Evolutionary conservation across 2,888 invertebrate species (phyloP).

Genomic region (Calephelis perditalis): DNA sequence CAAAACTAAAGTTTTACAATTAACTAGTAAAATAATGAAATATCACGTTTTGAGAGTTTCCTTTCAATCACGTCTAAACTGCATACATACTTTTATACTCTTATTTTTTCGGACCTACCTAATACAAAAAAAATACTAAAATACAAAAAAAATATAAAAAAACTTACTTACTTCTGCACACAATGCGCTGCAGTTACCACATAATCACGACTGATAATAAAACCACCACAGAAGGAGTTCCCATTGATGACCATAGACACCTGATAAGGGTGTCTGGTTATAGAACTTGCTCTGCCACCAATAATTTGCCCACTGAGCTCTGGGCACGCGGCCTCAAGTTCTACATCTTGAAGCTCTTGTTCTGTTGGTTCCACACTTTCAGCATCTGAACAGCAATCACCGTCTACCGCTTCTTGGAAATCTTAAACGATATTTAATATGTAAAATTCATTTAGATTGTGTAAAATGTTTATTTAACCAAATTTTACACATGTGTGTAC

Average conservation of each 20-base stretch:
- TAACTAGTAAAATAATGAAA: too few species aligned
- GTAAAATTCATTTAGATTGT: too few species aligned
- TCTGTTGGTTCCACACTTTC: slow-evolving; percentile 35
- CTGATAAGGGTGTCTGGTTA: slow-evolving; percentile 56
- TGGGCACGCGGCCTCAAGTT: slow-evolving; percentile 55
- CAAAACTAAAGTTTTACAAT: too few species aligned
- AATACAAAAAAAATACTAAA: too few species aligned
- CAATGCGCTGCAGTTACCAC: slow-evolving; percentile 71
- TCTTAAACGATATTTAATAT: slow-evolving; percentile 38
- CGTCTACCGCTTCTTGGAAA: slow-evolving; percentile 52
- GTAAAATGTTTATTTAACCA: too few species aligned
- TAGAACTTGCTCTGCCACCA: slow-evolving; percentile 59
- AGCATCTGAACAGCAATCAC: slow-evolving; percentile 42
- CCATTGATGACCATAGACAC: slow-evolving; percentile 68
- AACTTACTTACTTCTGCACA: slow-evolving; percentile 59
- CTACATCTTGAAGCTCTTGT: slow-evolving; percentile 45
- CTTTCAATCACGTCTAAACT: too few species aligned
- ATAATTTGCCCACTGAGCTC: slow-evolving; percentile 69
- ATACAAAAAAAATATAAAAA: too few species aligned
- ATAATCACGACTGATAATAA: slow-evolving; percentile 59
- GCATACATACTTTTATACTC: too few species aligned
- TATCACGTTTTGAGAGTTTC: too few species aligned
- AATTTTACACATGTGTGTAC: too few species aligned
- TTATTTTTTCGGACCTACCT: too few species aligned
- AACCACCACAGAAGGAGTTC: slow-evolving; percentile 70